A percentile compares a stretch with the other conserved stretches of the same genome.
Evolutionary conservation across 2,113 vertebrate genomes (phyloP).

Genomic region (Mobula birostris): DNA sequence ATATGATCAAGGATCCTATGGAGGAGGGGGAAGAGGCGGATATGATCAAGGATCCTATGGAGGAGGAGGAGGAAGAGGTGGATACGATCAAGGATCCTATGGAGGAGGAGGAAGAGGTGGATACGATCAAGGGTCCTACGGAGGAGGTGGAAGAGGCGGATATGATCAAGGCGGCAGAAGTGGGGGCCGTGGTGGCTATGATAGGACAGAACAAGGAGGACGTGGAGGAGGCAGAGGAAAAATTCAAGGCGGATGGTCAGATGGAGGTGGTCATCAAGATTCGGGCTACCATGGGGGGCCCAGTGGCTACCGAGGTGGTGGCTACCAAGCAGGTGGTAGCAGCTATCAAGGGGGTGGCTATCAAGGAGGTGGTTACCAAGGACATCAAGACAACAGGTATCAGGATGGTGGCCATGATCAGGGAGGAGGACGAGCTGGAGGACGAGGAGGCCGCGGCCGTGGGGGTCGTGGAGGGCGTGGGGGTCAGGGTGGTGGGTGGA

Average conservation of each 20-base stretch:
- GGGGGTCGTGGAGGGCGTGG: constrained; percentile 59
- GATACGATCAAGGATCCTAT: constrained; percentile 46
- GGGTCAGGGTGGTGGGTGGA: constrained; percentile 77
- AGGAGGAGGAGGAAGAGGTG: constrained; percentile 39
- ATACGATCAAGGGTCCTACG: constrained; percentile 42
- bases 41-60: constrained; percentile 40
- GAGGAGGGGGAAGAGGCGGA: constrained; percentile 38
- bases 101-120: constrained; percentile 40
- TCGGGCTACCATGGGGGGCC: constrained; percentile 54
- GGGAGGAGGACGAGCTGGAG: constrained; percentile 55
- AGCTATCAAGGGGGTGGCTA: constrained; percentile 40
- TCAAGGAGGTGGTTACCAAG: constrained; percentile 58
- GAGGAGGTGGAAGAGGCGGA: constrained; percentile 57
- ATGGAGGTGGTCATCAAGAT: constrained; percentile 64
- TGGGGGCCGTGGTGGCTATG: constrained; percentile 43
- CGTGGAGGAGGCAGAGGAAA: constrained; percentile 69
- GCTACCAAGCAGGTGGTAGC: constrained; percentile 57
- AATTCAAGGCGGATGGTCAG: constrained; percentile 74
- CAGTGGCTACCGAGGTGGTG: constrained; percentile 57
- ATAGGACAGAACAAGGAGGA: constrained; percentile 45
- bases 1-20: too few species aligned
- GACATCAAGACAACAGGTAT: constrained; percentile 70
- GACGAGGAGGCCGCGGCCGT: constrained; percentile 62
- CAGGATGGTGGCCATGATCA: constrained; percentile 73
- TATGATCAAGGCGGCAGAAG: constrained; percentile 53